Evolutionary conservation across 2,888 invertebrate species (phyloP), one percentile per base, ranked within the genome.

Genomic region (Chrysolina haemoptera): DNA sequence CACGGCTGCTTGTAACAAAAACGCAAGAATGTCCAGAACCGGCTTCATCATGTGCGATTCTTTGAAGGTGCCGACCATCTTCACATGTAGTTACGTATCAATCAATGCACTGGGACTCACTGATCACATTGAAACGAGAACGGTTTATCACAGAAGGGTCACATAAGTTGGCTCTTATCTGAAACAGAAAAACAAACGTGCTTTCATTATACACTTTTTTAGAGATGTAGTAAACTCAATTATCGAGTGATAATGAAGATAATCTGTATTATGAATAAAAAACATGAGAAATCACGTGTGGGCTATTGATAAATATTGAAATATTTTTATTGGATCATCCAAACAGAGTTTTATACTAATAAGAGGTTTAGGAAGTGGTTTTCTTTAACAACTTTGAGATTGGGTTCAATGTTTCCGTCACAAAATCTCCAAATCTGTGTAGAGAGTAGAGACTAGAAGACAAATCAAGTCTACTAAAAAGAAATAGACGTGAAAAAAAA

Each of bases 31-130:
- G 78, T 93, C 93, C 77, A 91, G 85, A 80, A 90, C 86, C 0
- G 90, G 87, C 82, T 90, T 89, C 81, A 92, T 85, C 72, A 91
- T 83, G 74, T 91, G 89, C 75, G 89, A 89, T 71, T 86, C 84
- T 65, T 70, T 81, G n/a, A 67, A 18, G 22, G 67, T 69, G 62
- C 59, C 71, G 11, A 70, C 71, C 65, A 78, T 68, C 40, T 78
- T 74, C 35, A 59, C 14, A 1, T 59, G 40, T 8, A n/a, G n/a
- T n/a, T n/a, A 9, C 53, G 59, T 40, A 8, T 55, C 66, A 50
- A 43, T 69, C 14, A 64, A 14, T 48, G 50, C 62, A 67, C 63
- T 62, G 62, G 50, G 35, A 46, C 41, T 41, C 27, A 16, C 35
- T 40, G 68, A 48, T 71, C 68, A 46, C 68, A 62, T 46, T 12